Percentiles rank a stretch among this genome's conserved stretches.
These are phyloP conservation scores for Resseliella maxima DNA, from an alignment of 2,888 invertebrate species.

Conservation along the genomic window DNA sequence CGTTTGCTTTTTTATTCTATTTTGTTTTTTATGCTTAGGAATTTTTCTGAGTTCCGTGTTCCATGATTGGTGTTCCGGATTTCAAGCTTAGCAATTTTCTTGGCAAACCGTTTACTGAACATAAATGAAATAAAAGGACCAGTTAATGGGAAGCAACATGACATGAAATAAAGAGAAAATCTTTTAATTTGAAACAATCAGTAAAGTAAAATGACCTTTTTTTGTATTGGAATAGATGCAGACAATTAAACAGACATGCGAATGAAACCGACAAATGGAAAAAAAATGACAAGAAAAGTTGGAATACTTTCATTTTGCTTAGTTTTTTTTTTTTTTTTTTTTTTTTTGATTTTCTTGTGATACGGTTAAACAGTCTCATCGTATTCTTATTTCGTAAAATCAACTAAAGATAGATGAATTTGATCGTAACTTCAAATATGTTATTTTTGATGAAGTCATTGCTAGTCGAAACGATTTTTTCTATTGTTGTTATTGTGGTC, in stretches of 20 bases:
- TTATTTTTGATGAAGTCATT: background rate
- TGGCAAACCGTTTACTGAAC: background rate
- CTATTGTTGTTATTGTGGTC: background rate
- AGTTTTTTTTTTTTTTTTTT: too few relatives aligned
- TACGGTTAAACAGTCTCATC: too few relatives aligned
- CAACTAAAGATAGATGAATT: background rate
- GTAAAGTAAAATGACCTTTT: background rate
- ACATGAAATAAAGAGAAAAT: background rate
- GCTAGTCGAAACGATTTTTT: too few relatives aligned
- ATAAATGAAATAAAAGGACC: background rate
- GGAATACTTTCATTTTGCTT: too few relatives aligned
- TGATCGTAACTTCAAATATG: background rate
- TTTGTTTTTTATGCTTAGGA: background rate
- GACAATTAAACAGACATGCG: too few relatives aligned
- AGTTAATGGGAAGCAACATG: background rate
- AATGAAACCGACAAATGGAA: too few relatives aligned
- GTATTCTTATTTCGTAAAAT: too few relatives aligned
- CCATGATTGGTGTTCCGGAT: too few relatives aligned
- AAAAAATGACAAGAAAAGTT: background rate
- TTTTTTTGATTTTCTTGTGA: too few relatives aligned
- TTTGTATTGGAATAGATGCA: background rate
- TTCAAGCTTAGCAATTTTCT: background rate
- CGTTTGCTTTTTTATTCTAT: background rate
- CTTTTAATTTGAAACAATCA: conserved; percentile 11
- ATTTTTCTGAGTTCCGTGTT: too few relatives aligned